Evolutionary conservation across 2,888 invertebrate species (phyloP).

Genomic region (Neria commutata): DNA sequence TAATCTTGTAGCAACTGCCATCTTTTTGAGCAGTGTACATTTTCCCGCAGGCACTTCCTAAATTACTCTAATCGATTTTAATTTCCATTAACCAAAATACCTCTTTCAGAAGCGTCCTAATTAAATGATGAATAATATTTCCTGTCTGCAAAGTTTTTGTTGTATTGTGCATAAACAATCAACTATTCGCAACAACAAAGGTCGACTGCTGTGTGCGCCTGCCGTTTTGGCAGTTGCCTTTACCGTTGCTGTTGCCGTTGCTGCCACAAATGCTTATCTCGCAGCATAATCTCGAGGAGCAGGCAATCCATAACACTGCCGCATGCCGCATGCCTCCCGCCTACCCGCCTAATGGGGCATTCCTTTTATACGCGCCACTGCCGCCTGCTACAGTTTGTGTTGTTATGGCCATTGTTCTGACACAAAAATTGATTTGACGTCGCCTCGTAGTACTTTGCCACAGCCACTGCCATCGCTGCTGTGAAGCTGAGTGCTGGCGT

Average conservation of each 20-base stretch:
- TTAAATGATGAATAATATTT: conserved; percentile 39
- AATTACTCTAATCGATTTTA: conserved; percentile 31
- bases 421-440: conserved; percentile 22
- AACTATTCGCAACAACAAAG: no score
- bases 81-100: conserved; percentile 21
- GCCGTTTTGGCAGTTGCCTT: conserved; percentile 5
- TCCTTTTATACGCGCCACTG: neutral
- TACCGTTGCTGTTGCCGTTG: conserved; percentile 8
- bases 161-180: conserved; percentile 16
- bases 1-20: no score
- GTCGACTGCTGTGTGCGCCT: conserved; percentile 14
- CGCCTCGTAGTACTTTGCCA: neutral
- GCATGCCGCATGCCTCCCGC: neutral
- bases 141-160: conserved; percentile 40
- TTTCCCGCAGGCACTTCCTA: neutral
- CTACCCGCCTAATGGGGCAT: neutral
- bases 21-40: no score
- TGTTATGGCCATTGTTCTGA: neutral
- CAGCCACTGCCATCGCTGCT: no score
- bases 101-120: conserved; percentile 23
- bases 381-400: neutral
- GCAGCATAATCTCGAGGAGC: neutral
- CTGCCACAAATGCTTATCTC: neutral
- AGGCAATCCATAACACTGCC: neutral
- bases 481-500: no score